Percentiles rank a stretch among this genome's conserved stretches.
Conservation (phyloP, 2,113 vertebrate species). For the Haplochromis vanheusdeni region DNA sequence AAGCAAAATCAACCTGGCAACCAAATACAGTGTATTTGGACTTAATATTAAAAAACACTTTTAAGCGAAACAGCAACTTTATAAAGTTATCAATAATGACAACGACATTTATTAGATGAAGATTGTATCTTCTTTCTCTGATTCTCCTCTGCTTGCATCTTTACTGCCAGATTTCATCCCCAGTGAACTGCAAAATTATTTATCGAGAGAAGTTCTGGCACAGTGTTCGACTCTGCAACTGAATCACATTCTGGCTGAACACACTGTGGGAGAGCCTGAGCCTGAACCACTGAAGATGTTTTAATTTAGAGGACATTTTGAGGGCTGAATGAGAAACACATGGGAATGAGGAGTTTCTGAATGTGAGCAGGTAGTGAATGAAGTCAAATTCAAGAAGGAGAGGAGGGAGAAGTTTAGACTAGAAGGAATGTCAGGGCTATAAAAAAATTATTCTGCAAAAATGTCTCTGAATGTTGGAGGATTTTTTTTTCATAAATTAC, state of each 20-base stretch:
- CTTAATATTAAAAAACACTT: not conserved
- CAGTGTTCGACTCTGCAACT: not conserved
- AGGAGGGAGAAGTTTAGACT: not conserved
- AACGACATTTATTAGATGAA: not conserved
- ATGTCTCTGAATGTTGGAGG: not conserved
- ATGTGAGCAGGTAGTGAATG: not conserved
- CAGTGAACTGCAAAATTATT: not conserved
- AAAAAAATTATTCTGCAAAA: not conserved
- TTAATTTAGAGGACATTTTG: not conserved
- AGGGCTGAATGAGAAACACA: not conserved
- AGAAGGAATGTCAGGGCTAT: not conserved
- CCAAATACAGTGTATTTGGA: not conserved
- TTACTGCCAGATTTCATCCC: not conserved
- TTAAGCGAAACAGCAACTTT: not conserved
- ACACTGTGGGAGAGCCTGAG: not conserved
- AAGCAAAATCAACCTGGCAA: not conserved
- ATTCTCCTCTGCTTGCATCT: not conserved
- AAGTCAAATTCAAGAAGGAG: not conserved
- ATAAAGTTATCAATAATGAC: not conserved
- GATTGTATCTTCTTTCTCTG: not conserved
- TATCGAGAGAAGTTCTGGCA: not conserved
- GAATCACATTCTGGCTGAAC: not conserved
- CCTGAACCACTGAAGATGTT: not conserved
- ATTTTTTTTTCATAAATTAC: not conserved
- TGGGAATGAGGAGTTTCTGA: not conserved